Base-by-base conservation (phyloP, 2,797 vertebrate genomes). In the Trachops cirrhosus region DNA sequence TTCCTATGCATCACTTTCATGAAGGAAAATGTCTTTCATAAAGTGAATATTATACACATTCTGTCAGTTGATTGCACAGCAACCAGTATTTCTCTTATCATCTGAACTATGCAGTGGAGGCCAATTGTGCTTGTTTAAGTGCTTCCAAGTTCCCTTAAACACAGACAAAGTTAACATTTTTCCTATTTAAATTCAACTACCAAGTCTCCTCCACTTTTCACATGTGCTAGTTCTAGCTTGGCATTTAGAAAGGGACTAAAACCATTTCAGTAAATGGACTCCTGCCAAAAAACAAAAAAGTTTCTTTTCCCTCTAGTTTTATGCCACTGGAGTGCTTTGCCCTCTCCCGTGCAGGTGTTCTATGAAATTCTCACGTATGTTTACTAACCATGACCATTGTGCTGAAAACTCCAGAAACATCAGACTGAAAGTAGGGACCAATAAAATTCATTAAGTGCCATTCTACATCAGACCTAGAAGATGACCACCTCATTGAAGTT, bases 221-320 rank as follows among this genome's bases (percentile, higher is more conserved):
- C 79, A 82, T 50, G 78, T 88, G 85, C 67, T 96, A 54, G 67
- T 91, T 91, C 84, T 86, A 94, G 77, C 32, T 80, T 96, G 95
- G 90, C 94, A 96, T 92, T 97, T 92, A 82, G 91, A 95, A 97
- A 86, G 85, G 85, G 89, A 91, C 74, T 75, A 37, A 95, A 95
- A 89, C 59, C 1, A 9, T 92, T 95, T 80, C 39, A 29, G 57
- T 77, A 67, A 80, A 52, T 48, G 84, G 90, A 92, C 75, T 46
- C 8, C 44, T 87, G 88, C 90, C 85, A 86, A 68, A 89, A 96
- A 59, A 57, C 48, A 64, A 64, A 67, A 67, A 90, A 89, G 24
- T 92, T 86, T 89, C 73, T 86, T 89, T 91, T 87, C 79, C 82
- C 19, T 93, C 78, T 89, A 44, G 59, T 78, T 74, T 92, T 46